These are phyloP conservation scores for Phaonia tiefii DNA, from an alignment of 2,888 invertebrate species.

Conservation along the genomic window DNA sequence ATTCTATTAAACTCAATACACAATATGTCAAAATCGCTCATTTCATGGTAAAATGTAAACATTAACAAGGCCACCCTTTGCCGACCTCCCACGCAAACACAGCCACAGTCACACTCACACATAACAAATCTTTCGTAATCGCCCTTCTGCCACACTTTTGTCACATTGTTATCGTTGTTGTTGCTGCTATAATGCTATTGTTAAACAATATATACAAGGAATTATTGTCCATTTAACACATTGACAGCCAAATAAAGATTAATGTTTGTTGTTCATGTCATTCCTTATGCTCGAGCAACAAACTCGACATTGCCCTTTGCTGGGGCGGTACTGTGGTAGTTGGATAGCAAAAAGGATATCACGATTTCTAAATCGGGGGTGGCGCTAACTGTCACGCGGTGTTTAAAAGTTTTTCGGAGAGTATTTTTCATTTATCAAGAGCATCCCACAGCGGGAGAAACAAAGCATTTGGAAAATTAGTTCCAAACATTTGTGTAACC, in stretches of 20 bases:
- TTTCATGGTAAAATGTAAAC: conserved; percentile 20
- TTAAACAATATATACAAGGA: conserved; percentile 48
- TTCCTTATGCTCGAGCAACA: conserved; percentile 15
- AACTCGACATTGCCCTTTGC: not conserved
- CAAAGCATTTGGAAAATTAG: conserved; percentile 24
- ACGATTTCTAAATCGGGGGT: too few relatives aligned
- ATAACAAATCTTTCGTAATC: not conserved
- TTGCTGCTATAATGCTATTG: conserved; percentile 2
- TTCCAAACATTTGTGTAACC: conserved; percentile 16
- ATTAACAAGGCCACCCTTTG: not conserved
- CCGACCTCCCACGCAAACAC: not conserved
- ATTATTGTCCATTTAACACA: conserved; percentile 70
- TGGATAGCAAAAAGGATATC: not conserved
- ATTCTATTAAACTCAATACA: conserved; percentile 44
- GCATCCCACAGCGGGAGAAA: not conserved
- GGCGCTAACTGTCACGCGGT: too few relatives aligned
- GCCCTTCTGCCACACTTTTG: too few relatives aligned
- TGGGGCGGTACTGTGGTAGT: not conserved
- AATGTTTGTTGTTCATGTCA: conserved; percentile 59
- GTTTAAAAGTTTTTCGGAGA: not conserved
- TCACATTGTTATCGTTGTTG: not conserved
- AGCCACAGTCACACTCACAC: not conserved
- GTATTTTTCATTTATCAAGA: not conserved
- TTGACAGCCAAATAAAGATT: conserved; percentile 70
- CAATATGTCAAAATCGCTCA: conserved; percentile 46